Evolutionary conservation across 2,888 invertebrate genomes (phyloP), one percentile per base, ranked within the genome.

Genomic region (Pyrrhopygopsis socrates): DNA sequence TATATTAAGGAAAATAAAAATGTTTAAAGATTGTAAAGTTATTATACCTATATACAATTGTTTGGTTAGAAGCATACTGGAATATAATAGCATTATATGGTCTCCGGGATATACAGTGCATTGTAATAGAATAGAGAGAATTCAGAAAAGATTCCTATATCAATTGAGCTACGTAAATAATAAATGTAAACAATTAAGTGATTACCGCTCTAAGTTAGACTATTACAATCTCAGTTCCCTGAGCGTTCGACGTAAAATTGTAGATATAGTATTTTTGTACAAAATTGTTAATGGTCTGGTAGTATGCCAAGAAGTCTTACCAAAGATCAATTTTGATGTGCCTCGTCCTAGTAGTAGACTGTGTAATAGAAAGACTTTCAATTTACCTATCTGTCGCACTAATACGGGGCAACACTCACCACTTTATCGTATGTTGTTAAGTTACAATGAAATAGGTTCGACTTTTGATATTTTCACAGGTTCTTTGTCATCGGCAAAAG

Each of bases 111-210:
- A 65, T 65, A 5, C 65, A 5, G 65, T 65, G 0, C 65, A 65
- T 65, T 18, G 29, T 20, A 30, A 65, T 65, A 65, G 30, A 30
- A 24, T 58, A 24, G 58, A 58, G 13, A 18, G 24, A 24, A 20
- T 65, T 20, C 63, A 65, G 20, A 65, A 65, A 30, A 29, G 30
- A 65, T 68, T 68, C 22, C 38, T 30, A 8, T 68, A 68, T 68
- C 67, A 65, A 20, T 30, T 65, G 24, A 30, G n/a, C 0, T 65
- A 65, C 11, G 18, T 24, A 9, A 58, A 58, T 9, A 9, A 58
- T 6, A 58, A 58, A 58, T 65, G 30, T n/a, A 65, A 65, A 30
- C 15, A 20, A 45, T 18, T 45, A 45, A 45, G 18, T 45, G 13
- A 34, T 34, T 34, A 34, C 34, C 34, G 11, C 11, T 34, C 34